Percentiles rank a stretch among this genome's conserved stretches.
phyloP scores from a whole-genome alignment of 2,797 vertebrate species.

The Tinamus major region DNA sequence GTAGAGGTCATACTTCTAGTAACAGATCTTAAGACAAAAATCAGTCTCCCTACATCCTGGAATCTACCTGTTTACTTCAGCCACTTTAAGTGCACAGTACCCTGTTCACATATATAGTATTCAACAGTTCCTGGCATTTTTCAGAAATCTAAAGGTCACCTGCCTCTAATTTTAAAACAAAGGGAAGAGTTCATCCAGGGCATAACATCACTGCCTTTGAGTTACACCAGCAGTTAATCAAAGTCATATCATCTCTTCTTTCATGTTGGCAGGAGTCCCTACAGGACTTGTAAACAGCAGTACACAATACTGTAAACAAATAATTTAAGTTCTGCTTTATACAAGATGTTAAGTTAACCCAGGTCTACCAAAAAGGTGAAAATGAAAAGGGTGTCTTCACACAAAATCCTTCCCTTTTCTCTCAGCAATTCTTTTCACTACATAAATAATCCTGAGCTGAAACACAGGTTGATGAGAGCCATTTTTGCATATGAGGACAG shows the following conservation, averaged over 20 bases:
- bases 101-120: constrained; percentile 57
- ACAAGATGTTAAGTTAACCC: constrained; percentile 74
- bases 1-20: constrained; percentile 60
- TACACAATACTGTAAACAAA: constrained; percentile 84
- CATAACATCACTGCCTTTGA: constrained; percentile 23
- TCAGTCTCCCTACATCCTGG: constrained; percentile 53
- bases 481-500: constrained; percentile 77
- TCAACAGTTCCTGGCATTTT: constrained; percentile 59
- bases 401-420: constrained; percentile 76
- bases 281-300: constrained; percentile 83
- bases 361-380: constrained; percentile 71
- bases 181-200: constrained; percentile 40
- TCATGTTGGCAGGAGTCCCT: constrained; percentile 76
- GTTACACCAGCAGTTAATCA: constrained; percentile 30
- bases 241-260: constrained; percentile 64
- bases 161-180: constrained; percentile 61
- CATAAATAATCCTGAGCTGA: constrained; percentile 84
- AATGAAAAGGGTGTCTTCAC: constrained; percentile 75
- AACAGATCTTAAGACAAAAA: constrained; percentile 39
- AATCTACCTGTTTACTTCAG: constrained; percentile 59
- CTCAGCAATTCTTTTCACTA: constrained; percentile 74
- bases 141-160: constrained; percentile 55
- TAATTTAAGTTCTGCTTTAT: constrained; percentile 75
- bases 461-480: constrained; percentile 71
- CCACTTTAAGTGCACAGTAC: constrained; percentile 56